These are phyloP conservation scores for Neotoxoptera formosana DNA, from an alignment of 1,140 invertebrate genomes.

Conservation along the genomic window DNA sequence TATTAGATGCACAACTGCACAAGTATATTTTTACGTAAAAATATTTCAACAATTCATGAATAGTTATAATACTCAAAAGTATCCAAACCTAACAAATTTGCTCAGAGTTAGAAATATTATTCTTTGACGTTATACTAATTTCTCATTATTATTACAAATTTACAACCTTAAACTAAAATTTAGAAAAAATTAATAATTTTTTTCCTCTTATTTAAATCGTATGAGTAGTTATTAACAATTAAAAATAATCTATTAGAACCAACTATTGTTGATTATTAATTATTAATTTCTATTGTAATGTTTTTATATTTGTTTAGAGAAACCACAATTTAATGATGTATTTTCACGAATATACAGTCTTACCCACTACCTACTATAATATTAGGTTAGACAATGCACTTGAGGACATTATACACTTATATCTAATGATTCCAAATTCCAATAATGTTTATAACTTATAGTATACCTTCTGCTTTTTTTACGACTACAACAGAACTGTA, in stretches of 20 bases:
- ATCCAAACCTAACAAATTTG: neutral
- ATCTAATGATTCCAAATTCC: too few relatives aligned
- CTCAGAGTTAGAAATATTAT: neutral
- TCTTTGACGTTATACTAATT: neutral
- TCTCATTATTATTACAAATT: neutral
- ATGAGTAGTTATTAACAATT: neutral
- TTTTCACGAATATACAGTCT: neutral
- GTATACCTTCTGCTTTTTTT: too few relatives aligned
- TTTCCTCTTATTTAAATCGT: neutral
- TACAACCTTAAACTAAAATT: neutral
- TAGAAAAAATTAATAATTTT: neutral
- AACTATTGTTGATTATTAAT: neutral
- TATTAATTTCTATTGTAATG: neutral
- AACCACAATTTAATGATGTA: constrained; percentile 36
- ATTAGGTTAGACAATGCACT: too few relatives aligned
- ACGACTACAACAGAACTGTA: too few relatives aligned
- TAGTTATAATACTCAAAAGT: neutral
- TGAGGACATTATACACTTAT: too few relatives aligned
- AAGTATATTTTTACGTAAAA: too few relatives aligned
- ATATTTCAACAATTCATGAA: neutral
- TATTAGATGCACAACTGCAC: too few relatives aligned
- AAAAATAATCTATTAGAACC: too few relatives aligned
- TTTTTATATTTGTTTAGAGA: constrained; percentile 31
- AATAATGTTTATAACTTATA: too few relatives aligned
- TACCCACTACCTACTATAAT: too few relatives aligned